Conservation (phyloP, 2,888 invertebrate genomes). For the Eupeodes luniger region DNA sequence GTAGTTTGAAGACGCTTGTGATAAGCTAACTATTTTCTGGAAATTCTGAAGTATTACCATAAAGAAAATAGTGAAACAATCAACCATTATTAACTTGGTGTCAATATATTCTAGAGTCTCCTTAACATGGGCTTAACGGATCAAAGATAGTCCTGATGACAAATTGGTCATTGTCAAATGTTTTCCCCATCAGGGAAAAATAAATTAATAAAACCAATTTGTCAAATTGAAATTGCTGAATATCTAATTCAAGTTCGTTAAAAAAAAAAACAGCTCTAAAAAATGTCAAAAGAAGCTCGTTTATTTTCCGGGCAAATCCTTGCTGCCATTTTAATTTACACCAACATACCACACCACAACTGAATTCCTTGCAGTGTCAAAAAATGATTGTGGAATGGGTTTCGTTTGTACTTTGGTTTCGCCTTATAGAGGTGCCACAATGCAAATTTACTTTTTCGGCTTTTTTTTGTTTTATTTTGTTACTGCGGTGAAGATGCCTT, state of each 20-base stretch:
- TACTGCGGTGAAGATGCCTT: not conserved
- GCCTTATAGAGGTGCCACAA: slow-evolving; percentile 5
- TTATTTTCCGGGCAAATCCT: not conserved
- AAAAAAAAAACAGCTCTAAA: not conserved
- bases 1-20: too few relatives aligned
- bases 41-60: too few relatives aligned
- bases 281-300: not conserved
- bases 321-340: not conserved
- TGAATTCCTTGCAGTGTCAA: not conserved
- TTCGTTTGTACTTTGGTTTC: not conserved
- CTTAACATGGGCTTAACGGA: too few relatives aligned
- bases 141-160: too few relatives aligned
- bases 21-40: too few relatives aligned
- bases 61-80: too few relatives aligned
- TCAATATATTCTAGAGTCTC: too few relatives aligned
- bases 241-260: not conserved
- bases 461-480: not conserved
- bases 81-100: too few relatives aligned
- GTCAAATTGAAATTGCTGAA: not conserved
- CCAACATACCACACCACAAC: too few relatives aligned
- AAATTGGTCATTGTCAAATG: not conserved
- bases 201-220: slow-evolving; percentile 4
- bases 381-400: not conserved
- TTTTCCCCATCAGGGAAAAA: not conserved
- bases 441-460: slow-evolving; percentile 26